A percentile compares a stretch with the other conserved stretches of the same genome.
Conservation (phyloP, 23 tunicate genomes). For the Halocynthia aurantium region DNA sequence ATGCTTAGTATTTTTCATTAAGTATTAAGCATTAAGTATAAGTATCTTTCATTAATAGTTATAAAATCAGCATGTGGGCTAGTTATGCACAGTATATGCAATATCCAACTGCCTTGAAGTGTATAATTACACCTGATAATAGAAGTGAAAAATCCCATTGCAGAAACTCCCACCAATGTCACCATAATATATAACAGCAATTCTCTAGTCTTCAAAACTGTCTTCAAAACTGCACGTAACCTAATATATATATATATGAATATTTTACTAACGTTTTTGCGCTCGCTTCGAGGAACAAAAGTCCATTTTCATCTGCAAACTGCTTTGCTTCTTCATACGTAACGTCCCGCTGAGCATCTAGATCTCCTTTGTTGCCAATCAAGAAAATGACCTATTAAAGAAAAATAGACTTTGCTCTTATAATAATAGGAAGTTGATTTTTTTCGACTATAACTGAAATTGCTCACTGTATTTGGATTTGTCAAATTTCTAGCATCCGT, state of each 20-base stretch:
- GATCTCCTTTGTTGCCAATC: slow-evolving; percentile 93
- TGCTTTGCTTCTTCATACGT: slow-evolving; percentile 97
- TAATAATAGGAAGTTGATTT: background rate
- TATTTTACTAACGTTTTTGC: slow-evolving; percentile 70
- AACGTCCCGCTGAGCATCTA: slow-evolving; percentile 90
- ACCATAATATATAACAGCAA: no score
- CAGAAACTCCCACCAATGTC: no score
- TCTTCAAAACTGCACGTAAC: no score
- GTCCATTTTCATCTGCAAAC: slow-evolving; percentile 96
- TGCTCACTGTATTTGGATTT: slow-evolving; percentile 85
- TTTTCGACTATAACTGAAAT: background rate
- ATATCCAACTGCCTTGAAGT: no score
- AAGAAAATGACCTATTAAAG: slow-evolving; percentile 74
- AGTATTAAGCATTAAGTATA: no score
- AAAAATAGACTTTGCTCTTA: background rate
- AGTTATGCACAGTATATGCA: no score
- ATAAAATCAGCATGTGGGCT: no score
- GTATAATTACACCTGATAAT: no score
- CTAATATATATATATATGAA: background rate
- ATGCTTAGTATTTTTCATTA: no score
- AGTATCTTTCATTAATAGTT: no score
- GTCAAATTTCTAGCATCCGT: slow-evolving; percentile 96
- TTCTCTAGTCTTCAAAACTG: no score
- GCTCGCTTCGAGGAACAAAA: slow-evolving; percentile 87
- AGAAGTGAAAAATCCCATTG: no score